These are phyloP conservation scores for Orussus abietinus DNA, from an alignment of 1,140 invertebrate species.

Conservation along the genomic window DNA sequence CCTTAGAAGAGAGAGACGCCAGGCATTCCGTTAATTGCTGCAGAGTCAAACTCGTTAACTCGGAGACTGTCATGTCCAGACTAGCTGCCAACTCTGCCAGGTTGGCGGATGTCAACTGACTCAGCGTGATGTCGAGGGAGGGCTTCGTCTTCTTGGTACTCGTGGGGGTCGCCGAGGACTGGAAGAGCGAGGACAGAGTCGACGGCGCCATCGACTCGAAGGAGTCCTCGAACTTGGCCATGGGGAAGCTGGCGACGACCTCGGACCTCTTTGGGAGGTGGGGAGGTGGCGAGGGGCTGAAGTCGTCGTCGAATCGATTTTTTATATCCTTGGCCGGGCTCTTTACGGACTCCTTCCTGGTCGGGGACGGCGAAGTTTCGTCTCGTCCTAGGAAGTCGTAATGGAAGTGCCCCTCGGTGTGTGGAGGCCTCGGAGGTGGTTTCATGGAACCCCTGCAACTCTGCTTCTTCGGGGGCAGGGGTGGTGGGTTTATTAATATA, in stretches of 20 bases:
- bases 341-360: conserved; percentile 26
- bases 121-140: conserved; percentile 70
- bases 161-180: conserved; percentile 27
- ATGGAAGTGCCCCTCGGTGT: conserved; percentile 56
- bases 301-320: conserved; percentile 43
- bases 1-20: conserved; percentile 45
- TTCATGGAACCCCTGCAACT: conserved; percentile 42
- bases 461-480: conserved; percentile 79
- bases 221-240: conserved; percentile 45
- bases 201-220: conserved; percentile 41
- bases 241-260: conserved; percentile 27
- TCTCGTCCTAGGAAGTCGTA: conserved; percentile 62
- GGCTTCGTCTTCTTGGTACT: conserved; percentile 30
- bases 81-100: conserved; percentile 72
- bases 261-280: conserved; percentile 33
- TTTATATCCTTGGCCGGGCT: conserved; percentile 26
- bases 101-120: conserved; percentile 75
- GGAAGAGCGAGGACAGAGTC: conserved; percentile 36
- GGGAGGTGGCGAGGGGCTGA: conserved; percentile 39
- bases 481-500: conserved; percentile 69
- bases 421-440: conserved; percentile 65
- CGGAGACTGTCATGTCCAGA: conserved; percentile 69
- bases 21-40: conserved; percentile 78
- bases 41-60: conserved; percentile 79
- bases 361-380: conserved; percentile 46